These are phyloP conservation scores for Drosophila murphyi DNA, from an alignment of 1,140 invertebrate genomes.

Conservation along the genomic window DNA sequence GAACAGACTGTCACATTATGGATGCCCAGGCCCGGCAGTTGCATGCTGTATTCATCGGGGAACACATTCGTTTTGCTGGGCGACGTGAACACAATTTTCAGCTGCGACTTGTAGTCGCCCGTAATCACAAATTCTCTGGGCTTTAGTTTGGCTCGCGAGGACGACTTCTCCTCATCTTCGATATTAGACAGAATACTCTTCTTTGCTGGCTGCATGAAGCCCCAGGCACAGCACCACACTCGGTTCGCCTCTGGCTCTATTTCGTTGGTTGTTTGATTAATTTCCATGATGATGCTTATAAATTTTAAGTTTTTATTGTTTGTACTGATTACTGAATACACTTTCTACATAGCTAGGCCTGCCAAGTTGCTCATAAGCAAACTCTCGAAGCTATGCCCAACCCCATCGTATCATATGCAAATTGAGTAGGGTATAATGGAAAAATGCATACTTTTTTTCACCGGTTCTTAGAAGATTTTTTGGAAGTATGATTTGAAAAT, in stretches of 20 bases:
- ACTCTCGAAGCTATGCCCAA: too few species aligned
- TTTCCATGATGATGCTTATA: slow-evolving; percentile 3
- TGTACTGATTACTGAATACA: not conserved
- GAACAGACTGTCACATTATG: slow-evolving; percentile 30
- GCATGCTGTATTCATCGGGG: slow-evolving; percentile 2
- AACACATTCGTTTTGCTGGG: not conserved
- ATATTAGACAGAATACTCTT: not conserved
- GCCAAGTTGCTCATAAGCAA: too few species aligned
- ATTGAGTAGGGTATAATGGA: too few species aligned
- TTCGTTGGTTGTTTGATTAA: not conserved
- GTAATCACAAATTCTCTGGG: slow-evolving; percentile 30
- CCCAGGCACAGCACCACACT: slow-evolving; percentile 38
- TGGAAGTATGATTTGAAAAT: too few species aligned
- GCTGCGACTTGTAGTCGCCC: slow-evolving; percentile 7
- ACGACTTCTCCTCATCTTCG: not conserved
- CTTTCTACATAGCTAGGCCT: not conserved
- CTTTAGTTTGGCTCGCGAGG: not conserved
- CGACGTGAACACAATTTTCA: slow-evolving; percentile 17
- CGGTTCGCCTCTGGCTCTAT: not conserved
- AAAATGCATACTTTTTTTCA: too few species aligned
- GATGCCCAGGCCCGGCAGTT: slow-evolving; percentile 26
- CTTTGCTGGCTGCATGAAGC: not conserved
- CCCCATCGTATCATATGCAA: too few species aligned
- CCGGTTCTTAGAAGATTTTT: too few species aligned
- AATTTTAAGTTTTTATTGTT: not conserved